Percentiles rank a stretch among this genome's conserved stretches.
Evolutionary conservation across 1,140 invertebrate species (phyloP).

Genomic region (Tachypleus tridentatus): DNA sequence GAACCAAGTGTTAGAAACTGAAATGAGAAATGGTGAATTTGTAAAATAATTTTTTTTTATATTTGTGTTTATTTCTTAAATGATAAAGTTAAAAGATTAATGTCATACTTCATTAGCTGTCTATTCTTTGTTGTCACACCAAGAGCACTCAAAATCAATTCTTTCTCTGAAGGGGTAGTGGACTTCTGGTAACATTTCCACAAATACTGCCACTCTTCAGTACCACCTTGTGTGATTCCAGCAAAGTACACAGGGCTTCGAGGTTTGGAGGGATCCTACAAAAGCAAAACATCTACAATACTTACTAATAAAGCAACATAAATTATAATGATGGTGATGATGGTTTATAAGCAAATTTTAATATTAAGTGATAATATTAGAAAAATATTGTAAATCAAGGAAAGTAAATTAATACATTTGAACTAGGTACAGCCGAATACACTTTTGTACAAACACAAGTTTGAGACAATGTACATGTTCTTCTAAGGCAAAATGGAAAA

Average conservation of each 20-base stretch:
- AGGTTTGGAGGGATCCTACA: constrained; percentile 50
- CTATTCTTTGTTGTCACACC: constrained; percentile 54
- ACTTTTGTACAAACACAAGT: constrained; percentile 2
- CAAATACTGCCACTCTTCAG: constrained; percentile 59
- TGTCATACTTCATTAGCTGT: constrained; percentile 38
- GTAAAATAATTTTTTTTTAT: no score
- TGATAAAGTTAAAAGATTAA: no score
- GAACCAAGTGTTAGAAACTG: no score
- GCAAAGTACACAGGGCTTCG: constrained; percentile 58
- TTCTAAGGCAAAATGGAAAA: no score
- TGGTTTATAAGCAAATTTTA: no score
- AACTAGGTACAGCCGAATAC: no score
- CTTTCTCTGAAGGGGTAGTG: constrained; percentile 50
- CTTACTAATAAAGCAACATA: background rate
- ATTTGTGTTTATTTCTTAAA: no score
- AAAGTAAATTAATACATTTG: no score
- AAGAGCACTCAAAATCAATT: constrained; percentile 52
- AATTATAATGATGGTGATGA: no score
- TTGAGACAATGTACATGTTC: background rate
- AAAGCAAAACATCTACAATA: background rate
- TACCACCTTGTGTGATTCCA: constrained; percentile 53
- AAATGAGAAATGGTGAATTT: no score
- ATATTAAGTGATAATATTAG: no score
- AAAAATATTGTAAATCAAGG: no score
- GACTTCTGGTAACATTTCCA: constrained; percentile 53